Evolutionary conservation across 1,140 invertebrate species (phyloP), one percentile per base, ranked within the genome.

Genomic region (Drosophila navojoa): DNA sequence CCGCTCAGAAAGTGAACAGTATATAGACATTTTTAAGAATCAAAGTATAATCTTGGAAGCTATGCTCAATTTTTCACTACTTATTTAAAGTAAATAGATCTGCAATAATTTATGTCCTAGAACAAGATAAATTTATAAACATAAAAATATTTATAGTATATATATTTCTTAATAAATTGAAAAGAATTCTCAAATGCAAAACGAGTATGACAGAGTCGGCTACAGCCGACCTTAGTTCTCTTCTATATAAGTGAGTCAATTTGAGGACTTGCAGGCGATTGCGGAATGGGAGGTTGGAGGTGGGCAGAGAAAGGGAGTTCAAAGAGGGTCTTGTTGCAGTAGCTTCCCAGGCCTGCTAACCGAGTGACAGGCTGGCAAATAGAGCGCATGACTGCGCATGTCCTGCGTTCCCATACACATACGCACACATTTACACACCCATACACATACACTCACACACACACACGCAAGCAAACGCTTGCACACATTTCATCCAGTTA

Each of bases 201-300:
- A 3, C 35, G 35, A 38, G 35, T 11, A 38, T 38, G 11, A 38
- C 2, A 10, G 10, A 38, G 35, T 38, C 35, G 35, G 35, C 11
- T 38, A 11, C 11, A 13, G 35, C 11, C 35, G 10, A 38, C 10
- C 1, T 11, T 11, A 38, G 10, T 11, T 11, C 35, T 38, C 42
- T n/a, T 80, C 85, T 84, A 85, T 80, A 62, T 85, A 84, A 84
- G 77, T 71, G 49, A 25, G 68, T 66, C 54, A 55, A 66, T 50
- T 71, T 55, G 54, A 9, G 19, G 42, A 22, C 59, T 63, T 45
- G 47, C 15, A 38, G 55, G 27, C 16, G 35, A 13, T 52, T 7
- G 32, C n/a, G 35, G 25, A 19, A 4, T n/a, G 16, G 15, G 13
- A 15, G 38, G 13, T 53, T 22, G 49, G 29, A 55, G 38, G 53